phyloP scores from a whole-genome alignment of 1,140 invertebrate genomes.

The Tetranychus urticae region DNA sequence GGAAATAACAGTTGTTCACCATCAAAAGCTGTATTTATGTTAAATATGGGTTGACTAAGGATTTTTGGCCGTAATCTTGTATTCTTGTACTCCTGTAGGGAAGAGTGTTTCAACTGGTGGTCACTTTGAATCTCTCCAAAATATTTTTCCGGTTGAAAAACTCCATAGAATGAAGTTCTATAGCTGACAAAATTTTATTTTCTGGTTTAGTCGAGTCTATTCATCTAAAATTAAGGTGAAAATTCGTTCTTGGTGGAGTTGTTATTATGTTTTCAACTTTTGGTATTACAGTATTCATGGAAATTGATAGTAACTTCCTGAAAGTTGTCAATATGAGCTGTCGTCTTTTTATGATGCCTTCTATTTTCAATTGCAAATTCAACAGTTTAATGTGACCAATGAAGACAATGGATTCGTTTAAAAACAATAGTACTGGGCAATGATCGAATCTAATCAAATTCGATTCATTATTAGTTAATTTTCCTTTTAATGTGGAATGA shows the following conservation, averaged over 20 bases:
- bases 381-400: no score
- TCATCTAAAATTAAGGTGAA: constrained; percentile 52
- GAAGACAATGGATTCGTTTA: no score
- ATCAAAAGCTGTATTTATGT: constrained; percentile 63
- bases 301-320: no score
- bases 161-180: constrained; percentile 60
- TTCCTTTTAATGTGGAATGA: no score
- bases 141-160: constrained; percentile 13
- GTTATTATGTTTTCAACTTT: constrained; percentile 87
- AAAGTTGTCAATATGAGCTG: no score
- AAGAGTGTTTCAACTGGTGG: constrained; percentile 50
- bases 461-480: no score
- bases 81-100: no score
- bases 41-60: constrained; percentile 89
- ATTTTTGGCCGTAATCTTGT: constrained; percentile 40
- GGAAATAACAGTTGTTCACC: background rate
- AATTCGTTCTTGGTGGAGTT: constrained; percentile 44
- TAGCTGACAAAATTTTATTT: constrained; percentile 80
- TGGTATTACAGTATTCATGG: constrained; percentile 19
- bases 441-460: no score
- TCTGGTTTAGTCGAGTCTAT: constrained; percentile 47
- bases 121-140: constrained; percentile 24
- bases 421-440: no score
- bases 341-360: no score
- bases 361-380: no score